Evolutionary conservation across 2,113 vertebrate genomes (phyloP).

Genomic region (Uria lomvia): DNA sequence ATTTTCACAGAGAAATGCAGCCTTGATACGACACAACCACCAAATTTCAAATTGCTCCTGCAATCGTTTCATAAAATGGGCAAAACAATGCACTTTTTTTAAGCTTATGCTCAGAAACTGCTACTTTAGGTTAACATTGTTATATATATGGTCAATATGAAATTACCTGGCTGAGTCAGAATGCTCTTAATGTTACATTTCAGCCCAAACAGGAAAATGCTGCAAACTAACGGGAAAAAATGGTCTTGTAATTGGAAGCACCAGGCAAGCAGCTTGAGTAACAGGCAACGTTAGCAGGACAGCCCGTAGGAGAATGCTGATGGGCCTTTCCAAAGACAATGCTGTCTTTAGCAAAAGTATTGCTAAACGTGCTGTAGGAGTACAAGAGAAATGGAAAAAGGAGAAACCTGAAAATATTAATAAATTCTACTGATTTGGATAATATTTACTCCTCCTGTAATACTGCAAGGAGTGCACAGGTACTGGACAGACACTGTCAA

Average conservation of each 20-base stretch:
- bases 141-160: background rate
- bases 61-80: background rate
- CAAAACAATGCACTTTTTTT: background rate
- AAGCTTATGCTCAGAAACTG: background rate
- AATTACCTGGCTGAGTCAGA: background rate
- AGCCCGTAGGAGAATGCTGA: background rate
- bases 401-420: background rate
- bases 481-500: background rate
- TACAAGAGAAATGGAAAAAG: background rate
- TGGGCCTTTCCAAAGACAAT: background rate
- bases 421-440: background rate
- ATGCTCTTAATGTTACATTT: background rate
- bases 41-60: background rate
- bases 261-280: background rate
- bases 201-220: background rate
- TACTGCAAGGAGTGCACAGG: background rate
- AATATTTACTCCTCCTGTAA: background rate
- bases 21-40: background rate
- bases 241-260: background rate
- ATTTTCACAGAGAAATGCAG: background rate
- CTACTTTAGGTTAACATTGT: background rate
- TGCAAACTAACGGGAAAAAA: background rate
- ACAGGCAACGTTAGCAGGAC: background rate
- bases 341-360: background rate
- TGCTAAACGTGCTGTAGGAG: background rate